A percentile compares a stretch with the other conserved stretches of the same genome.
phyloP scores from a whole-genome alignment of 1,140 invertebrate species.

The Psilanteris sp. region DNA sequence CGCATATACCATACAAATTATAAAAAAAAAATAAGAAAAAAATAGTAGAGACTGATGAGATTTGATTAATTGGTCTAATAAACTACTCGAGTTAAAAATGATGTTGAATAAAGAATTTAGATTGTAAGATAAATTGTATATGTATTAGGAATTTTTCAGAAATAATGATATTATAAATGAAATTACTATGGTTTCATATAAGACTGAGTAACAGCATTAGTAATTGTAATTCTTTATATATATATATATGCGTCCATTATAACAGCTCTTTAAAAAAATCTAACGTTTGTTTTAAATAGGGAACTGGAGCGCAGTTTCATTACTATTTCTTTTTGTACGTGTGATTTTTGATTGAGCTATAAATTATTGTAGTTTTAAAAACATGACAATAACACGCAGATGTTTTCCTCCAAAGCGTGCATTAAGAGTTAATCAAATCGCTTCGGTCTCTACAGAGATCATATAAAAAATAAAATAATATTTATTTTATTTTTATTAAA shows the following conservation, averaged over 20 bases:
- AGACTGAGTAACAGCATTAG: constrained; percentile 34
- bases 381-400: constrained; percentile 37
- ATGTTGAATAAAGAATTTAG: constrained; percentile 18
- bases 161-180: constrained; percentile 29
- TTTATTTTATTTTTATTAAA: too few species aligned
- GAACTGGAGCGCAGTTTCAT: neutral
- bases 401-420: constrained; percentile 21
- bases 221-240: constrained; percentile 29
- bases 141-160: constrained; percentile 12
- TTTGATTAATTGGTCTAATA: constrained; percentile 31
- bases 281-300: constrained; percentile 15
- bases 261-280: constrained; percentile 22
- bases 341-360: constrained; percentile 12
- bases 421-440: constrained; percentile 32
- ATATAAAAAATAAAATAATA: constrained; percentile 30
- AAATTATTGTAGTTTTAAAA: constrained; percentile 29
- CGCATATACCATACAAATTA: too few species aligned
- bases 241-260: constrained; percentile 10
- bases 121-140: constrained; percentile 28
- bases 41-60: constrained; percentile 12
- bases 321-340: constrained; percentile 13
- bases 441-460: constrained; percentile 25
- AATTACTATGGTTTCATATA: constrained; percentile 34
- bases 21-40: too few species aligned
- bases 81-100: constrained; percentile 31